Conservation (phyloP, 2,113 vertebrate species). For the Polyodon spathula region DNA sequence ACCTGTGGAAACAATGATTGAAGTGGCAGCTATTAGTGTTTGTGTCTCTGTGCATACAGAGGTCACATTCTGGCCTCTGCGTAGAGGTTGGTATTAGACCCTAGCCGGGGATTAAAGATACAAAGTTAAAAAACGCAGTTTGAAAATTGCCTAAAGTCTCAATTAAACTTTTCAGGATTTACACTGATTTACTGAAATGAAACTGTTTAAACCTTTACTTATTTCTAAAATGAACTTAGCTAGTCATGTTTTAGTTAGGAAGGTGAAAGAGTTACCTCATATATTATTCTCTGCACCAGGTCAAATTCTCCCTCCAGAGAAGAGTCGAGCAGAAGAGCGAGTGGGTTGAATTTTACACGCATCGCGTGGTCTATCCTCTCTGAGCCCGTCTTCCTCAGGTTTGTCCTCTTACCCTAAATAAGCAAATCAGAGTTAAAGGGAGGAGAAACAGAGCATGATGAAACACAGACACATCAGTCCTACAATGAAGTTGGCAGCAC, state of each 20-base stretch:
- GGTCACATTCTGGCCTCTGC: no score
- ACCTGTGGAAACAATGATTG: conserved; percentile 52
- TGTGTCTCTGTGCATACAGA: no score
- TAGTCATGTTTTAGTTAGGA: no score
- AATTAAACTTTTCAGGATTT: no score
- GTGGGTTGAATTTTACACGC: conserved; percentile 94
- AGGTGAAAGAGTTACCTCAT: conserved; percentile 63
- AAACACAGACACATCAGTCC: no score
- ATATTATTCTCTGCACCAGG: conserved; percentile 94
- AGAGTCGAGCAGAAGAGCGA: conserved; percentile 88
- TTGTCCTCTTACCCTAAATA: conserved; percentile 87
- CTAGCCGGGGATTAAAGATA: no score
- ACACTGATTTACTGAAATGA: no score
- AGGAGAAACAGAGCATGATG: not conserved
- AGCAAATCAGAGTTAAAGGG: conserved; percentile 9
- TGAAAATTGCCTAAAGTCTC: no score
- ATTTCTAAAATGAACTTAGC: not conserved
- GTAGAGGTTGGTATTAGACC: no score
- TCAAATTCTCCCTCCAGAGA: conserved; percentile 96
- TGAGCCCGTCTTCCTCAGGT: conserved; percentile 79
- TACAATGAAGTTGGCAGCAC: no score
- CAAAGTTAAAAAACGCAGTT: no score
- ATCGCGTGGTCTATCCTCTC: conserved; percentile 85
- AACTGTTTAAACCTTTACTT: not conserved
- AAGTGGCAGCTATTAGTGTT: no score